phyloP scores from a whole-genome alignment of 1,140 invertebrate species.

The Listronotus oregonensis region DNA sequence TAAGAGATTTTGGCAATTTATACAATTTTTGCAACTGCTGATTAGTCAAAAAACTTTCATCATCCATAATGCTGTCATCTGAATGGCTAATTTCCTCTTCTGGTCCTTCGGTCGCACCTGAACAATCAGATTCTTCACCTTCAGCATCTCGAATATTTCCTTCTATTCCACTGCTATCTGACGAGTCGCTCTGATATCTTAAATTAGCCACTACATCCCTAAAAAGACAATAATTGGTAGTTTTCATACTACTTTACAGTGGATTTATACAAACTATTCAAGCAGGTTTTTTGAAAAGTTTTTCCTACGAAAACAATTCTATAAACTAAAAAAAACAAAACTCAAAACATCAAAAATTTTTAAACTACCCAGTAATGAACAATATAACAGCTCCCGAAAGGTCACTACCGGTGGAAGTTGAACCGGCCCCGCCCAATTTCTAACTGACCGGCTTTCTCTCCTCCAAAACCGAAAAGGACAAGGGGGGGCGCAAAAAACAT shows the following conservation, averaged over 20 bases:
- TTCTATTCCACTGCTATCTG: conserved; percentile 60
- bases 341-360: neutral
- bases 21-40: conserved; percentile 63
- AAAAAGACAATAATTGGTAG: conserved; percentile 15
- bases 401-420: too few relatives aligned
- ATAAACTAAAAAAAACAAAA: neutral
- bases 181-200: conserved; percentile 55
- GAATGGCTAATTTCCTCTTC: conserved; percentile 63
- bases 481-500: too few relatives aligned
- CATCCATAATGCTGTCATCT: conserved; percentile 60
- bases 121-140: conserved; percentile 65
- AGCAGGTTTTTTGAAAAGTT: too few relatives aligned
- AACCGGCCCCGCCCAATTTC: too few relatives aligned
- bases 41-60: conserved; percentile 59
- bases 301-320: too few relatives aligned
- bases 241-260: too few relatives aligned
- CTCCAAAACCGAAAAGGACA: too few relatives aligned
- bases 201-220: conserved; percentile 63
- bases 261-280: too few relatives aligned
- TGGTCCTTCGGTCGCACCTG: conserved; percentile 75
- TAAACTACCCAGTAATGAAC: too few relatives aligned
- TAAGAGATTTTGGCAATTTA: conserved; percentile 68
- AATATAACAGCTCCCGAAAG: too few relatives aligned
- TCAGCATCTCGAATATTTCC: conserved; percentile 63
- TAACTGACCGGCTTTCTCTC: too few relatives aligned